A percentile compares a stretch with the other conserved stretches of the same genome.
These are phyloP conservation scores for Urocyon cinereoargenteus DNA, from an alignment of 2,797 vertebrate species.

Conservation along the genomic window DNA sequence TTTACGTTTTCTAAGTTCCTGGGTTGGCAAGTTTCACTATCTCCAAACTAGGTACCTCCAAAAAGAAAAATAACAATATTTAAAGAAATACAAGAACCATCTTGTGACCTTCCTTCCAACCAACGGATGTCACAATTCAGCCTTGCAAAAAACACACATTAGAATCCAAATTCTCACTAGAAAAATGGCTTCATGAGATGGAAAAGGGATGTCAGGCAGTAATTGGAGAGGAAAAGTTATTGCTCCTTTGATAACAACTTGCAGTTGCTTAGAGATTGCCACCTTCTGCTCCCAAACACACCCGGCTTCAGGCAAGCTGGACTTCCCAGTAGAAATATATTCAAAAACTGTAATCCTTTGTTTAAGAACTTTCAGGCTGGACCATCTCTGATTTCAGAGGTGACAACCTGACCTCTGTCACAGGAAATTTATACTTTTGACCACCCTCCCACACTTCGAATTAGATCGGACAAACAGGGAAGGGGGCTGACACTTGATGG, in stretches of 20 bases:
- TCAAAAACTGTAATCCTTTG: not conserved
- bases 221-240: not conserved
- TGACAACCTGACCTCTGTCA: not conserved
- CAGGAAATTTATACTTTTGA: not conserved
- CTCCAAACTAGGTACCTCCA: not conserved
- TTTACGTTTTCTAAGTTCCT: conserved; percentile 35
- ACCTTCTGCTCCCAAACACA: not conserved
- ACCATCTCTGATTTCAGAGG: conserved; percentile 43
- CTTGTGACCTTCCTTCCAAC: not conserved
- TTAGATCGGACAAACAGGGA: conserved; percentile 23
- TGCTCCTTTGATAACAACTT: conserved; percentile 32
- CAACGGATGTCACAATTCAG: not conserved
- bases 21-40: not conserved
- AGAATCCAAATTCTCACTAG: not conserved
- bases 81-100: not conserved
- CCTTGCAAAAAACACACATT: not conserved
- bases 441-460: not conserved
- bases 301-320: not conserved
- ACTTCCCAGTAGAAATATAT: not conserved
- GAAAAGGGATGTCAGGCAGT: not conserved
- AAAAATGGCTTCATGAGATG: not conserved
- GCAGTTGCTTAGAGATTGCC: not conserved
- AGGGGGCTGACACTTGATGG: not conserved
- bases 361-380: not conserved
- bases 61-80: not conserved